phyloP scores from a whole-genome alignment of 2,113 vertebrate species.

The Nasalis larvatus region DNA sequence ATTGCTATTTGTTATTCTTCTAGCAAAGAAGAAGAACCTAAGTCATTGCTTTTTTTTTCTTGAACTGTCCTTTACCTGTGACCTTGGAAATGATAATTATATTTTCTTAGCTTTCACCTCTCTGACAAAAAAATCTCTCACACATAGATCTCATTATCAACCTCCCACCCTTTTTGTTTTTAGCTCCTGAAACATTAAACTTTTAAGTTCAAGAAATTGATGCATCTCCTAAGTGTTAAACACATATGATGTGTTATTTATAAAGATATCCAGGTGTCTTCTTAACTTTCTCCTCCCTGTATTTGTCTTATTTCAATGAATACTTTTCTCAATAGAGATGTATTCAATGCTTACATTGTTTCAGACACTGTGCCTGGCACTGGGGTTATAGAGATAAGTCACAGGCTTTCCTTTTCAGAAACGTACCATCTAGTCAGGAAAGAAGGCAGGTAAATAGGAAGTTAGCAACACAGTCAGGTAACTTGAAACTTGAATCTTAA shows the following conservation, averaged over 20 bases:
- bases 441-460: background rate
- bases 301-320: background rate
- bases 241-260: background rate
- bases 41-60: background rate
- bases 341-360: background rate
- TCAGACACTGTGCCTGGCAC: background rate
- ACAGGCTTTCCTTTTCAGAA: background rate
- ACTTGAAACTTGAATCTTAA: background rate
- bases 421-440: background rate
- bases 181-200: background rate
- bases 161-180: background rate
- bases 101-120: background rate
- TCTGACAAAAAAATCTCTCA: background rate
- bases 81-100: background rate
- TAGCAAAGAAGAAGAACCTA: background rate
- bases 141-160: background rate
- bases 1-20: constrained; percentile 15
- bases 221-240: background rate
- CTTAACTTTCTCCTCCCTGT: background rate
- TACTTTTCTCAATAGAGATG: background rate
- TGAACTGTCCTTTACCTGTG: background rate
- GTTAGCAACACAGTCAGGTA: background rate
- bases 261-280: background rate
- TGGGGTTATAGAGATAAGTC: background rate
- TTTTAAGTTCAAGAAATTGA: background rate